Evolutionary conservation across 2,888 invertebrate species (phyloP).

Genomic region (Crossocerus cetratus): DNA sequence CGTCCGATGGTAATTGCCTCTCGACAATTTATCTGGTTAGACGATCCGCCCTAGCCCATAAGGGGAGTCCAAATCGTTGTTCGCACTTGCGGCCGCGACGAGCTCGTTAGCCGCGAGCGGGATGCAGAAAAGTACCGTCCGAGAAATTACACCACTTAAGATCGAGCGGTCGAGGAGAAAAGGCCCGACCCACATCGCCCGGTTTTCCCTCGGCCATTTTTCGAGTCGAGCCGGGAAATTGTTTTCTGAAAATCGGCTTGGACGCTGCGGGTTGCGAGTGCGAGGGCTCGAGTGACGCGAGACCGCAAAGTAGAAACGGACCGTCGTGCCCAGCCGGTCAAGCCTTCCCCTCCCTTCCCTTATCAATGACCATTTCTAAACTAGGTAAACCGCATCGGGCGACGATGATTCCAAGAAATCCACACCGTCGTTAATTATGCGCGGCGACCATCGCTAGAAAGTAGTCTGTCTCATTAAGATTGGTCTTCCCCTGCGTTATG

Average conservation of each 20-base stretch:
- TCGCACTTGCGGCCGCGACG: background rate
- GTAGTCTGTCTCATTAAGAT: background rate
- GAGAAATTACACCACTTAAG: too few species aligned
- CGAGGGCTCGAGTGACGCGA: background rate
- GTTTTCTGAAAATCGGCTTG: background rate
- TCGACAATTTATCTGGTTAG: conserved; percentile 26
- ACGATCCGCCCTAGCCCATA: background rate
- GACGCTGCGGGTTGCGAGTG: background rate
- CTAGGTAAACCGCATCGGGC: conserved; percentile 11
- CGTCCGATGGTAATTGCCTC: conserved; percentile 34
- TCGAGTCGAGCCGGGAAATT: too few species aligned
- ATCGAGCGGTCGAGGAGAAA: too few species aligned
- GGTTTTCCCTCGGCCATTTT: background rate
- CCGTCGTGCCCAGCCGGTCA: background rate
- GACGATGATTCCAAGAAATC: background rate
- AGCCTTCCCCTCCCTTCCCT: background rate
- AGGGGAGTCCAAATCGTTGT: conserved; percentile 37
- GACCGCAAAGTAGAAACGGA: conserved; percentile 37
- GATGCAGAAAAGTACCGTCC: too few species aligned
- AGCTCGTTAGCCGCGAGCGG: too few species aligned
- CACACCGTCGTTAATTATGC: too few species aligned
- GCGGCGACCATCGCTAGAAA: background rate
- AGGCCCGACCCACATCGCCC: too few species aligned
- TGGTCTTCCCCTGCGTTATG: background rate
- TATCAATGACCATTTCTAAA: background rate